These are phyloP conservation scores for Channa argus DNA, from an alignment of 2,113 vertebrate genomes.

Conservation along the genomic window DNA sequence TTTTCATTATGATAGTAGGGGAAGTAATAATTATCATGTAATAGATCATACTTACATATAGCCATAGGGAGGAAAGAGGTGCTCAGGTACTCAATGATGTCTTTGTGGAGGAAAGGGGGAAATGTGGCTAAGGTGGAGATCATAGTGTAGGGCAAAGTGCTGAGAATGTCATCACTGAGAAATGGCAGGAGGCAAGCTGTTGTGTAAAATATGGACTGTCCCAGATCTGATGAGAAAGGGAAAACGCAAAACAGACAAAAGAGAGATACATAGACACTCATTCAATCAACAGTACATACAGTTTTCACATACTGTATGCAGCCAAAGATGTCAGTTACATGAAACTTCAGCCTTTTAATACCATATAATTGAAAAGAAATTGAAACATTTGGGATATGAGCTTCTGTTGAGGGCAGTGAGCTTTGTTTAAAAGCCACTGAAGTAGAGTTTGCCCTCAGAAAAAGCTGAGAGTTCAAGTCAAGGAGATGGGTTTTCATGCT, in stretches of 20 bases:
- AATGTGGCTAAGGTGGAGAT: slow-evolving; percentile 99
- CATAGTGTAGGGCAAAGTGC: slow-evolving; percentile 99
- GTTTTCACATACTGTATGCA: slow-evolving; percentile 74
- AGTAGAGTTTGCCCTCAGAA: slow-evolving; percentile 50
- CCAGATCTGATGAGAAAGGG: slow-evolving; percentile 90
- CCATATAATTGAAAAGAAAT: slow-evolving; percentile 29
- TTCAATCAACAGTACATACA: slow-evolving; percentile 78
- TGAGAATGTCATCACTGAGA: slow-evolving; percentile 99
- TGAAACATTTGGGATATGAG: slow-evolving; percentile 36
- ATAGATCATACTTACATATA: slow-evolving; percentile 91
- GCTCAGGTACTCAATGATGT: slow-evolving; percentile 99
- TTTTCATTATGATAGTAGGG: neutral
- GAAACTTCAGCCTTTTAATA: slow-evolving; percentile 33
- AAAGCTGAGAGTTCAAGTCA: slow-evolving; percentile 60
- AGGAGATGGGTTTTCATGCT: slow-evolving; percentile 70
- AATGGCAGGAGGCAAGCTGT: slow-evolving; percentile 98
- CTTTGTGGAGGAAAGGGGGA: slow-evolving; percentile 99
- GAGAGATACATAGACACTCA: slow-evolving; percentile 81
- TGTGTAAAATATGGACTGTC: slow-evolving; percentile 99
- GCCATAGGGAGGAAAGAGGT: slow-evolving; percentile 99
- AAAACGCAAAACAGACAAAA: slow-evolving; percentile 71
- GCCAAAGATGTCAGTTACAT: slow-evolving; percentile 50
- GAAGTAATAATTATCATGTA: neutral
- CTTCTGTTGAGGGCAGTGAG: slow-evolving; percentile 39
- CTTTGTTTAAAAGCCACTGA: slow-evolving; percentile 65